These are phyloP conservation scores for Imbricaverruca yamaguchii DNA, from an alignment of 2,888 invertebrate species.

Conservation along the genomic window DNA sequence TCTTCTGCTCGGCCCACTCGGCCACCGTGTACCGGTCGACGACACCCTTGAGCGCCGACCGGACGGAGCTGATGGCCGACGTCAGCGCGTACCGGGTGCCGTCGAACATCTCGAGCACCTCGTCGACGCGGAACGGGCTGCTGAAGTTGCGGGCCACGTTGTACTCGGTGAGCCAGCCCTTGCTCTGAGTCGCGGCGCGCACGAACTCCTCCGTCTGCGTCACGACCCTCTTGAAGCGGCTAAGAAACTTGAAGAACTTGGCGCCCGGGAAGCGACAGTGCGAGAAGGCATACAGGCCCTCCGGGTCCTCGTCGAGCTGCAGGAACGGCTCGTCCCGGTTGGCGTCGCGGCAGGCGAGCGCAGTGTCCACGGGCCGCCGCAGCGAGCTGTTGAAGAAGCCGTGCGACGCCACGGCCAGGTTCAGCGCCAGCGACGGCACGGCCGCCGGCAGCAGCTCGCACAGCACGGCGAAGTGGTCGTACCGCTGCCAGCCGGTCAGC, in stretches of 20 bases:
- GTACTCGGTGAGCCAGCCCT: constrained; percentile 63
- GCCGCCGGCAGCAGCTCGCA: constrained; percentile 39
- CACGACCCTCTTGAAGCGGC: constrained; percentile 43
- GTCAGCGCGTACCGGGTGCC: constrained; percentile 29
- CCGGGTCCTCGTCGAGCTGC: constrained; percentile 52
- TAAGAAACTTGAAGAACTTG: constrained; percentile 47
- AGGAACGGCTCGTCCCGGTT: constrained; percentile 43
- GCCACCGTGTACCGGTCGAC: constrained; percentile 54
- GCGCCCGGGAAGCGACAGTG: constrained; percentile 59
- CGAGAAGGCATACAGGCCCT: constrained; percentile 54
- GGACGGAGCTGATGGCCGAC: constrained; percentile 49
- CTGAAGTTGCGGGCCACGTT: constrained; percentile 54
- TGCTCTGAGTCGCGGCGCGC: constrained; percentile 39
- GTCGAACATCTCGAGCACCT: constrained; percentile 32
- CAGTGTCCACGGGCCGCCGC: constrained; percentile 44
- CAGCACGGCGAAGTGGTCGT: constrained; percentile 39
- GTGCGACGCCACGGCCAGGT: constrained; percentile 41
- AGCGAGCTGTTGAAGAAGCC: constrained; percentile 54
- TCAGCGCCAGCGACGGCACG: constrained; percentile 37
- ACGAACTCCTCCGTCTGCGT: constrained; percentile 42
- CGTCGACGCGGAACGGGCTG: constrained; percentile 52
- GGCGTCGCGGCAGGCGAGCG: constrained; percentile 50
- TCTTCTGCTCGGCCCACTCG: constrained; percentile 60
- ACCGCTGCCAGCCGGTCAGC: constrained; percentile 47
- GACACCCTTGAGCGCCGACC: constrained; percentile 51